Evolutionary conservation across 2,888 invertebrate genomes (phyloP).

Genomic region (Apotomis capreana): DNA sequence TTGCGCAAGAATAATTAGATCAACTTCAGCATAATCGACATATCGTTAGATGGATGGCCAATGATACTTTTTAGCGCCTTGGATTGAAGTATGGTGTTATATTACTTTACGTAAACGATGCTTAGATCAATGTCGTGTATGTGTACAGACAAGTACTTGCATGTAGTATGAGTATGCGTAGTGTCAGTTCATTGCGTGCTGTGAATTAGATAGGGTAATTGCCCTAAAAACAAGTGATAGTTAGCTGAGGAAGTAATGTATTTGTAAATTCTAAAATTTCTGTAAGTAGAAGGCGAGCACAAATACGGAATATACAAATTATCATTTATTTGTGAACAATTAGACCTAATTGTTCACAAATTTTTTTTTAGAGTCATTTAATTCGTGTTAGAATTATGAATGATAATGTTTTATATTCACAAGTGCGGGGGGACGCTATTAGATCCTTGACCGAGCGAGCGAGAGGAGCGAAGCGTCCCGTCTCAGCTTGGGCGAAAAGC

Average conservation of each 20-base stretch:
- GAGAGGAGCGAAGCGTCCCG: no score
- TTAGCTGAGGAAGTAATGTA: not conserved
- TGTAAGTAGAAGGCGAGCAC: no score
- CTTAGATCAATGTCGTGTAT: not conserved
- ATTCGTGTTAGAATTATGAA: no score
- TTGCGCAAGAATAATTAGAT: conserved; percentile 46
- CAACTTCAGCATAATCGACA: conserved; percentile 12
- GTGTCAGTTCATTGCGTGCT: not conserved
- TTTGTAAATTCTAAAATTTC: not conserved
- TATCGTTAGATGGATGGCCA: conserved; percentile 1
- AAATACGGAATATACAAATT: no score
- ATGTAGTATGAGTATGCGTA: not conserved
- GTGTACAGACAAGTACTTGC: not conserved
- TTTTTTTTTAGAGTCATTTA: no score
- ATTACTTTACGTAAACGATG: not conserved
- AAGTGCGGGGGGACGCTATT: no score
- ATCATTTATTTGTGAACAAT: no score
- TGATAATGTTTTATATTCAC: no score
- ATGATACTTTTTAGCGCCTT: conserved; percentile 12
- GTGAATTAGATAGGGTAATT: not conserved
- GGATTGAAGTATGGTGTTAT: not conserved
- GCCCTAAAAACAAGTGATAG: not conserved
- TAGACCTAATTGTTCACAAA: no score
- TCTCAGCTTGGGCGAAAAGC: no score
- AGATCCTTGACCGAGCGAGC: no score